A percentile compares a stretch with the other conserved stretches of the same genome.
Conservation (phyloP, 2,888 invertebrate genomes). For the Aphrophora alni region DNA sequence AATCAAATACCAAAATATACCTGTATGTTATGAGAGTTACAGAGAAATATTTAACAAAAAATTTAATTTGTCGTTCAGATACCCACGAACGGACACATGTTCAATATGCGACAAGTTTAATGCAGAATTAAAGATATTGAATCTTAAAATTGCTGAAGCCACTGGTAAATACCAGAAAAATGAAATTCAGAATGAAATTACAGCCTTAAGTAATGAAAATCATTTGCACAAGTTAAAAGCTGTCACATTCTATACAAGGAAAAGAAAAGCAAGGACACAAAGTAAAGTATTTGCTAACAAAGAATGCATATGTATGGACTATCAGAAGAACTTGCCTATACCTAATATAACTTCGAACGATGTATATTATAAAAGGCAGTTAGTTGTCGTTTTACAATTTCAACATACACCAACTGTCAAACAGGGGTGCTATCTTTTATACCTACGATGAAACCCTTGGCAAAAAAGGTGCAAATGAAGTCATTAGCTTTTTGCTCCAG, state of each 20-base stretch:
- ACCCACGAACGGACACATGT: not conserved
- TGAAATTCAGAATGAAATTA: not conserved
- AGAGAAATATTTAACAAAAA: not conserved
- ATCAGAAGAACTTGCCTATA: too few relatives aligned
- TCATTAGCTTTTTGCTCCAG: slow-evolving; percentile 39
- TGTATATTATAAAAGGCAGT: slow-evolving; percentile 34
- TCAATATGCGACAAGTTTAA: not conserved
- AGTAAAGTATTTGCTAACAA: too few relatives aligned
- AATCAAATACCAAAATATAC: too few relatives aligned
- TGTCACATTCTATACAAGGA: too few relatives aligned
- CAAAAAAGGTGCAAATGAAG: too few relatives aligned
- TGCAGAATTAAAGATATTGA: not conserved
- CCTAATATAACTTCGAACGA: slow-evolving; percentile 37
- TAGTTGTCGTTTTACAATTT: too few relatives aligned
- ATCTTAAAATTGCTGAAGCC: not conserved
- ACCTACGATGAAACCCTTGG: slow-evolving; percentile 44
- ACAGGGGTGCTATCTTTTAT: slow-evolving; percentile 44
- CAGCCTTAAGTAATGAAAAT: not conserved
- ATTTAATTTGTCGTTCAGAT: too few relatives aligned
- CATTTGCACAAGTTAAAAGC: not conserved
- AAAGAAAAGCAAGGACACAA: too few relatives aligned
- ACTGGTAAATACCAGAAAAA: not conserved
- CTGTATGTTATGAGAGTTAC: not conserved
- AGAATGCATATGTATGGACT: slow-evolving; percentile 13
- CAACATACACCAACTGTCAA: too few relatives aligned